Base-by-base conservation (phyloP, 2,113 vertebrate species). In the Tachysurus fulvidraco region DNA sequence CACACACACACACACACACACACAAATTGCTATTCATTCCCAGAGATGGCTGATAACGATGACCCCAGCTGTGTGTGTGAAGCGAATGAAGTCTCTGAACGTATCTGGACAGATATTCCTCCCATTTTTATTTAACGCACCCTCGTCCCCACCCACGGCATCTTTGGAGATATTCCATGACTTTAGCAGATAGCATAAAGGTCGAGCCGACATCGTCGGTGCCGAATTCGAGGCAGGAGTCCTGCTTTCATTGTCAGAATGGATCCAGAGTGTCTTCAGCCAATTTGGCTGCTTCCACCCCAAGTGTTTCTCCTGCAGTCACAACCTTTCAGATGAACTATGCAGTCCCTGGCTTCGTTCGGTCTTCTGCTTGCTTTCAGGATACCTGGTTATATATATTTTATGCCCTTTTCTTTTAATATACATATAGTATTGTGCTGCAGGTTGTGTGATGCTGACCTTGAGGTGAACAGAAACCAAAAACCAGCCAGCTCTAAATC, bases 31-130 rank as follows among this genome's bases (percentile, higher is more conserved):
- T 50, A 83, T 65, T 65, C 81, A 83, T 50, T 44, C 81, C 41
- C 81, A 67, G 36, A 83, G 59, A 83, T 64, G 77, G 77, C 77
- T 19, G 77, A 79, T 79, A 79, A 79, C 17, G 54, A 57, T 79
- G 54, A 79, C 77, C 77, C 54, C 77, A 79, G 77, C 77, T 79
- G 77, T 57, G 77, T 79, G 25, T 54, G 74, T 50, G 46, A 16
- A 16, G 17, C 17, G 5, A 79, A 79, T 79, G 28, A 55, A 78
- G 76, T 78, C 76, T 78, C 14, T n/a, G 4, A 55, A n/a, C 0
- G 44, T 14, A 74, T 74, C 71, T 74, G 41, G 12, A n/a, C 44
- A 76, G 73, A 46, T n/a, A 76, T 76, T 25, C 44, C 7, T 76
- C 50, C 52, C 8, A 5, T 36, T 79, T 77, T 54, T 50, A 50